These are phyloP conservation scores for Pseudolaguvia tuberculata DNA, from an alignment of 2,113 vertebrate genomes.

Conservation along the genomic window DNA sequence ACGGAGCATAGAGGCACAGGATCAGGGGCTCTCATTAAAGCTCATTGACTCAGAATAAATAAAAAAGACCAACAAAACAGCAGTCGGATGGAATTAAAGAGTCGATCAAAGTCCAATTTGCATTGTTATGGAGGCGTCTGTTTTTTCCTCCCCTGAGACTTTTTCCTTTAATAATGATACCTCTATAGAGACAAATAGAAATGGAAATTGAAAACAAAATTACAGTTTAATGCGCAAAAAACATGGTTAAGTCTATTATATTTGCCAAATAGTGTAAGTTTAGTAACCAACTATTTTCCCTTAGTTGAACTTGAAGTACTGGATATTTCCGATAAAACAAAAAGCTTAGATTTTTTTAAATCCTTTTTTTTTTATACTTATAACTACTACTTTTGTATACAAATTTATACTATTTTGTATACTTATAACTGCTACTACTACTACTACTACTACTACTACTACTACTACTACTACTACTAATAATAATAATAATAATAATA, in stretches of 20 bases:
- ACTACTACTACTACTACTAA: background rate
- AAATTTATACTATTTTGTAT: no score
- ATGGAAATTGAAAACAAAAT: background rate
- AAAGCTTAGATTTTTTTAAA: no score
- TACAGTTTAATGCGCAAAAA: slow-evolving; percentile 4
- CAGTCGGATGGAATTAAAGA: slow-evolving; percentile 95
- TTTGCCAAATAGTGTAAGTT: background rate
- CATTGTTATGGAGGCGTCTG: slow-evolving; percentile 57
- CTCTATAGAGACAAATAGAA: slow-evolving; percentile 7
- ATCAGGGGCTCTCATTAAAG: slow-evolving; percentile 97
- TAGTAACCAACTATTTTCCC: slow-evolving; percentile 5
- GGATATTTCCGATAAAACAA: no score
- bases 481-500: background rate
- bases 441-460: no score
- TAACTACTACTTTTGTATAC: no score
- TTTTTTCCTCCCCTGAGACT: slow-evolving; percentile 29
- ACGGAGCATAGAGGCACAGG: slow-evolving; percentile 85
- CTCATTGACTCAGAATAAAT: slow-evolving; percentile 89
- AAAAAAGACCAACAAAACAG: slow-evolving; percentile 78
- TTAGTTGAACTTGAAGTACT: no score
- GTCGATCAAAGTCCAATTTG: slow-evolving; percentile 92
- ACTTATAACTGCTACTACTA: no score
- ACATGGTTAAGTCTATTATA: background rate
- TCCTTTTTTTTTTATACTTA: no score
- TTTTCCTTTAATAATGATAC: slow-evolving; percentile 8